Conservation (phyloP, 2,888 invertebrate genomes). For the Mesorhabditis belari region DNA sequence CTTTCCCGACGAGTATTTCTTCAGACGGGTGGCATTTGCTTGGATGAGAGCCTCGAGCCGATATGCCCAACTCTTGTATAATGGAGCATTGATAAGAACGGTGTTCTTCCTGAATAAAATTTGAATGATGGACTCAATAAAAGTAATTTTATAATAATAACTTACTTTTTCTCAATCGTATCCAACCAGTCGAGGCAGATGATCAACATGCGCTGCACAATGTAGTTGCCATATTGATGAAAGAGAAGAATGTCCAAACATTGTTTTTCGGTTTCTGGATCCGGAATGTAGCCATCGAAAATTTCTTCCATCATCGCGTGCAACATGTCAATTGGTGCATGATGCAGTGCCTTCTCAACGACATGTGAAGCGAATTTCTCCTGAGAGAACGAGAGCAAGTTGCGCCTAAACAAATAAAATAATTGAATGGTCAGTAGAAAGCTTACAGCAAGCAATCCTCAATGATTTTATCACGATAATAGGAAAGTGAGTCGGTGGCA, state of each 20-base stretch:
- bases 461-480: constrained; percentile 31
- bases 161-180: constrained; percentile 11
- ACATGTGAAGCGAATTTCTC: constrained; percentile 46
- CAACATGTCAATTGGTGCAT: constrained; percentile 19
- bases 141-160: not conserved
- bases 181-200: constrained; percentile 18
- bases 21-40: not conserved
- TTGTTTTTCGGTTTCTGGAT: constrained; percentile 28
- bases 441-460: constrained; percentile 32
- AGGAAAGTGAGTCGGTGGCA: constrained; percentile 14
- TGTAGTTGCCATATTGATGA: constrained; percentile 48
- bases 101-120: too few relatives aligned
- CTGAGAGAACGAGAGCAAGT: constrained; percentile 41
- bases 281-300: constrained; percentile 36
- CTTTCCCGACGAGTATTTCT: not conserved
- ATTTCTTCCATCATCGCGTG: constrained; percentile 37
- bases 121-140: too few relatives aligned
- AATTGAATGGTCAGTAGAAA: too few relatives aligned
- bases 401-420: constrained; percentile 16
- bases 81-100: too few relatives aligned
- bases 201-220: constrained; percentile 42
- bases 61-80: not conserved
- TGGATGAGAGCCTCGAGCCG: not conserved
- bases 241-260: constrained; percentile 42
- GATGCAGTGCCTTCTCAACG: constrained; percentile 36